These are phyloP conservation scores for Aculops lycopersici DNA, from an alignment of 1,140 invertebrate species.

Conservation along the genomic window DNA sequence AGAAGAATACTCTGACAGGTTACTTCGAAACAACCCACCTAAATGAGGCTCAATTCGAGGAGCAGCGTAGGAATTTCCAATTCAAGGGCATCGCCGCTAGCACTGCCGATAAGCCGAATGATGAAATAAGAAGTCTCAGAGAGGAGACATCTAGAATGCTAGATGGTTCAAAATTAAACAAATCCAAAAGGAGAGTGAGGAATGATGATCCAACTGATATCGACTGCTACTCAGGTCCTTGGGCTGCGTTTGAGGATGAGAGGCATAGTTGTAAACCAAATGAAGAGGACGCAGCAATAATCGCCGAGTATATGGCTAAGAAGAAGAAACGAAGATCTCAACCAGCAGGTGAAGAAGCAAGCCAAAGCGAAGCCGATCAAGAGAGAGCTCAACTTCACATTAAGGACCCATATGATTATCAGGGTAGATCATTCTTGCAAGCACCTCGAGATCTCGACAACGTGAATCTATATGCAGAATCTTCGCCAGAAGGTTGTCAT, in stretches of 20 bases:
- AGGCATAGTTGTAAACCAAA: conserved; percentile 48
- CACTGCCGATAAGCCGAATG: conserved; percentile 15
- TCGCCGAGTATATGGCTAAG: conserved; percentile 81
- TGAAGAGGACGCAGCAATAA: conserved; percentile 51
- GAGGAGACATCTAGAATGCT: conserved; percentile 48
- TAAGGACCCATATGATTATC: conserved; percentile 76
- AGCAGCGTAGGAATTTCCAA: conserved; percentile 63
- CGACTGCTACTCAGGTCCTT: conserved; percentile 78
- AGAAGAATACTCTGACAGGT: conserved; percentile 68
- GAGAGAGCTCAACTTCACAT: conserved; percentile 83
- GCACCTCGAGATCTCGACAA: conserved; percentile 64
- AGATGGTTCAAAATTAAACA: conserved; percentile 29
- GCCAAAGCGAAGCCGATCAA: too few species aligned
- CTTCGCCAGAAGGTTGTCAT: conserved; percentile 76
- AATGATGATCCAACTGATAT: conserved; percentile 72
- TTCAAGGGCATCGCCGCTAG: conserved; percentile 20
- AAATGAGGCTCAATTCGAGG: conserved; percentile 92
- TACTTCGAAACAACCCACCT: conserved; percentile 79
- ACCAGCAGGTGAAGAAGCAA: conserved; percentile 32
- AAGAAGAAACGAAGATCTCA: conserved; percentile 34
- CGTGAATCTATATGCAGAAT: conserved; percentile 64
- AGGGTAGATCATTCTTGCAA: conserved; percentile 73
- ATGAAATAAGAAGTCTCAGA: conserved; percentile 4
- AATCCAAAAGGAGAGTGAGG: conserved; percentile 55
- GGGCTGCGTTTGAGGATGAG: conserved; percentile 79